These are phyloP conservation scores for Ceratina calcarata DNA, from an alignment of 1,140 invertebrate species.

Conservation along the genomic window DNA sequence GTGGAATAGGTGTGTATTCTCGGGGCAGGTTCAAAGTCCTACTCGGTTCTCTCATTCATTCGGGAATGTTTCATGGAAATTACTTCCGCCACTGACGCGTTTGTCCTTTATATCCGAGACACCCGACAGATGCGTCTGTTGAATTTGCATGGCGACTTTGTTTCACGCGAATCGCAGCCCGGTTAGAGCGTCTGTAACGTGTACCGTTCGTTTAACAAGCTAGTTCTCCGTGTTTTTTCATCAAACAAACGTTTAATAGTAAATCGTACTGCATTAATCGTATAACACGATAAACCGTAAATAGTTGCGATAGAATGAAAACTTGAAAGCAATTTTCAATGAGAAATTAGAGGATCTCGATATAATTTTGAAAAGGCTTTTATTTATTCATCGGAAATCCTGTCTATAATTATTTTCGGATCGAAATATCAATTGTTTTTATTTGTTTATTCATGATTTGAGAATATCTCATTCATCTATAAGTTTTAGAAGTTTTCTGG, in stretches of 20 bases:
- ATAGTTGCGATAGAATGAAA: too few species aligned
- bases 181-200: background rate
- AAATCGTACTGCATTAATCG: too few species aligned
- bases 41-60: constrained; percentile 57
- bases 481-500: too few species aligned
- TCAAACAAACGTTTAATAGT: constrained; percentile 25
- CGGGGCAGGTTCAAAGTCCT: constrained; percentile 43
- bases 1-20: constrained; percentile 18
- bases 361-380: too few species aligned
- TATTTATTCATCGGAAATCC: too few species aligned
- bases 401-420: too few species aligned
- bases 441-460: too few species aligned
- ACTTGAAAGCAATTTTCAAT: too few species aligned
- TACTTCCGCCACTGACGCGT: constrained; percentile 60
- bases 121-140: constrained; percentile 51
- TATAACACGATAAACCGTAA: too few species aligned
- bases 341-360: too few species aligned
- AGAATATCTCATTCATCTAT: too few species aligned
- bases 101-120: constrained; percentile 53
- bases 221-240: constrained; percentile 18
- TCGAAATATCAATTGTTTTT: too few species aligned
- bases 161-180: constrained; percentile 47
- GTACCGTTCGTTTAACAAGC: constrained; percentile 55
- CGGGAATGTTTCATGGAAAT: constrained; percentile 68
- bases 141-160: constrained; percentile 64